These are phyloP conservation scores for Acipenser ruthenus DNA, from an alignment of 2,797 vertebrate genomes.

Conservation along the genomic window DNA sequence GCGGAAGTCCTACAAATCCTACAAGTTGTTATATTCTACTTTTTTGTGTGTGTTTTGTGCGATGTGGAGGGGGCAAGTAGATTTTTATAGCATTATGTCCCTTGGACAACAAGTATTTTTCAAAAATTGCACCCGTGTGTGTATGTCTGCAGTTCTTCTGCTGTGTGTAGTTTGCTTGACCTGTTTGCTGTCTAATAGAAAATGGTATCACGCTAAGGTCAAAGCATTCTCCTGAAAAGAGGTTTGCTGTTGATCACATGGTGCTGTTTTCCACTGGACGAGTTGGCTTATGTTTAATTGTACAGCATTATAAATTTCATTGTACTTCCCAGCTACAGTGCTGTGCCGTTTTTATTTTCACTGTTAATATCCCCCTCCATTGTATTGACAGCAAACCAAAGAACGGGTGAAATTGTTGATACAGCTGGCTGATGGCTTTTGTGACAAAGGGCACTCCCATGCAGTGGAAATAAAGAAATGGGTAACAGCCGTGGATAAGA, in stretches of 20 bases:
- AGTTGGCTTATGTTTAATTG: neutral
- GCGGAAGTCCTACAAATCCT: too few species aligned
- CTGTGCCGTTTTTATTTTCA: neutral
- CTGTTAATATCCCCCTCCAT: neutral
- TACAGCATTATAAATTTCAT: neutral
- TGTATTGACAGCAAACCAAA: slow-evolving; percentile 86
- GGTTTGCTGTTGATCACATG: neutral
- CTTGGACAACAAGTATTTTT: too few species aligned
- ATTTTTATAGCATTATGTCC: too few species aligned
- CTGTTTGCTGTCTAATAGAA: neutral
- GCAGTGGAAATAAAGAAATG: slow-evolving; percentile 96
- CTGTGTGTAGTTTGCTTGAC: too few species aligned
- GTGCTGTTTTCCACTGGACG: slow-evolving; percentile 7
- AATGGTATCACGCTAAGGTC: neutral
- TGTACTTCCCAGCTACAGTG: neutral
- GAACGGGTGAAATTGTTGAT: slow-evolving; percentile 97
- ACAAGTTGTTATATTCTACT: too few species aligned
- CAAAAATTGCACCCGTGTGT: too few species aligned
- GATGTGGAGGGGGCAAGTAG: too few species aligned
- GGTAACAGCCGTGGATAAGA: slow-evolving; percentile 93
- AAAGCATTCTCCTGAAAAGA: neutral
- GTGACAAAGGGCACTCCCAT: slow-evolving; percentile 95
- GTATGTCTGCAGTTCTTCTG: too few species aligned
- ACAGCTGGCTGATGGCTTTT: slow-evolving; percentile 96
- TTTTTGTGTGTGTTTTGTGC: too few species aligned